Evolutionary conservation across 2,113 vertebrate genomes (phyloP).

Genomic region (Chiloscyllium plagiosum): DNA sequence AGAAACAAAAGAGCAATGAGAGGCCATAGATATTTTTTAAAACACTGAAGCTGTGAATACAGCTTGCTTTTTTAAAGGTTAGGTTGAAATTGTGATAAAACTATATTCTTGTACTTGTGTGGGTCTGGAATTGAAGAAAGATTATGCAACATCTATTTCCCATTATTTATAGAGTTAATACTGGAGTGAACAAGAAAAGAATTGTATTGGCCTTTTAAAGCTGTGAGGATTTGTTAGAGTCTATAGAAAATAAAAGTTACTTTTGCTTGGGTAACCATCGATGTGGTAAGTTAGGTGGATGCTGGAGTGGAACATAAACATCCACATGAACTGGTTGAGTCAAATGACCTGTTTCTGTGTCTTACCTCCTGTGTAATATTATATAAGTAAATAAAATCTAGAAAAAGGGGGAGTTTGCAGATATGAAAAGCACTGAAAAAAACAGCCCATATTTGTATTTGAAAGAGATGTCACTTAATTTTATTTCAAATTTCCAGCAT

Average conservation of each 20-base stretch:
- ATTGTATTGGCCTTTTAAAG: not conserved
- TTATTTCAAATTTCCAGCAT: not conserved
- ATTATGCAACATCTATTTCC: not conserved
- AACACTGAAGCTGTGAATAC: not conserved
- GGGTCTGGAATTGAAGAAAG: not conserved
- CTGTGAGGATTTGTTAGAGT: not conserved
- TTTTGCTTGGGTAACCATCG: not conserved
- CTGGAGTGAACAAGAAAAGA: not conserved
- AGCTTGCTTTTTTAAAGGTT: not conserved
- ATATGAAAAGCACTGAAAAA: no score
- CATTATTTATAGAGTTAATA: not conserved
- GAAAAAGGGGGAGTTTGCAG: not conserved
- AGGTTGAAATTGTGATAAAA: not conserved
- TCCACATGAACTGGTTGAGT: not conserved
- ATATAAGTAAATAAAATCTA: not conserved
- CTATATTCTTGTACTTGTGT: not conserved
- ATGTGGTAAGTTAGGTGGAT: not conserved
- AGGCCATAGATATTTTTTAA: not conserved
- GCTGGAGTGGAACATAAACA: not conserved
- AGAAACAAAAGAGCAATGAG: not conserved
- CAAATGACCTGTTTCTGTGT: not conserved
- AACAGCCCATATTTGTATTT: not conserved
- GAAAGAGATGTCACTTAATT: not conserved
- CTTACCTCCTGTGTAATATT: not conserved
- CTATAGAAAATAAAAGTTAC: not conserved